Evolutionary conservation across 2,797 vertebrate genomes (phyloP).

Genomic region (Protonibea diacanthus): DNA sequence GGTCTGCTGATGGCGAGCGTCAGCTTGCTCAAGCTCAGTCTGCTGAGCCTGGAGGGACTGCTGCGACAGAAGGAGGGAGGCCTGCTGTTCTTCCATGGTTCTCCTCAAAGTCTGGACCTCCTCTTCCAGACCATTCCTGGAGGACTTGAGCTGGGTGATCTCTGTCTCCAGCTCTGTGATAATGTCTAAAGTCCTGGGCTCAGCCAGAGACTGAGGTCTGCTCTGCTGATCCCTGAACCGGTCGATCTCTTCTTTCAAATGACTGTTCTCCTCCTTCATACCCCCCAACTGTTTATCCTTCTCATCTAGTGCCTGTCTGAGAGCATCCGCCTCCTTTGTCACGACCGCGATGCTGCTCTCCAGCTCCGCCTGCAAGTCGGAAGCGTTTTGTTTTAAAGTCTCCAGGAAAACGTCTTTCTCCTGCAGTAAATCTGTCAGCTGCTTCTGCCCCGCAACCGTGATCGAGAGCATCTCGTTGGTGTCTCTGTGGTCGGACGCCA

Average conservation of each 20-base stretch:
- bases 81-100: constrained; percentile 89
- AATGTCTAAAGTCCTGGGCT: constrained; percentile 92
- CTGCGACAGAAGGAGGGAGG: constrained; percentile 85
- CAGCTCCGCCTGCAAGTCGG: constrained; percentile 86
- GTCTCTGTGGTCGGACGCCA: constrained; percentile 88
- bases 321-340: constrained; percentile 80
- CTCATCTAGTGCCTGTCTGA: constrained; percentile 90
- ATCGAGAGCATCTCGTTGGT: constrained; percentile 92
- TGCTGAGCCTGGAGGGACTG: constrained; percentile 89
- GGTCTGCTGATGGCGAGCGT: constrained; percentile 90
- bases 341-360: constrained; percentile 74
- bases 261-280: constrained; percentile 99
- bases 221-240: constrained; percentile 93
- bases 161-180: constrained; percentile 95
- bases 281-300: constrained; percentile 91
- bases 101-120: constrained; percentile 87
- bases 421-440: constrained; percentile 90
- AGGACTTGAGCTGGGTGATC: constrained; percentile 89
- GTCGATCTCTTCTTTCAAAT: constrained; percentile 96
- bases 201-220: constrained; percentile 83
- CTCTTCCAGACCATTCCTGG: constrained; percentile 87
- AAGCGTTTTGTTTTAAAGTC: constrained; percentile 86
- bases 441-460: constrained; percentile 92
- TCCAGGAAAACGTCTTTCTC: constrained; percentile 92
- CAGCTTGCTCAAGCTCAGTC: constrained; percentile 91